A percentile compares a stretch with the other conserved stretches of the same genome.
phyloP scores from a whole-genome alignment of 2,113 vertebrate genomes.

The Misgurnus mizolepis region DNA sequence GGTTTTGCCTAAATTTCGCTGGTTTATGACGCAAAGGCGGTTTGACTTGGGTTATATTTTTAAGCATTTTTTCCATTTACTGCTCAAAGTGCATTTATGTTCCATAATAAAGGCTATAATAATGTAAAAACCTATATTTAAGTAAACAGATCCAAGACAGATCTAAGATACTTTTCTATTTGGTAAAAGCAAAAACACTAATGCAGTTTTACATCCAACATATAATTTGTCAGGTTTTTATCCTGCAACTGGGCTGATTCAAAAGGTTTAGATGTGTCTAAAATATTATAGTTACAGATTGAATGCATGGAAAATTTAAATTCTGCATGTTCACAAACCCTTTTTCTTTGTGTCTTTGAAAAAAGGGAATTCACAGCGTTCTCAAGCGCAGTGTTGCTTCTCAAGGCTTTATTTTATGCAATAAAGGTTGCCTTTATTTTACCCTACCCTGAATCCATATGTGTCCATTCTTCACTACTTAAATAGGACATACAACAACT shows the following conservation, averaged over 20 bases:
- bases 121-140: constrained; percentile 2
- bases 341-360: too few species aligned
- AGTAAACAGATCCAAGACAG: neutral
- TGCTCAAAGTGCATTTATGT: neutral
- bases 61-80: constrained; percentile 5
- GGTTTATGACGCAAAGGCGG: constrained; percentile 17
- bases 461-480: too few species aligned
- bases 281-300: neutral
- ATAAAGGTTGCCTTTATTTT: too few species aligned
- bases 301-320: neutral
- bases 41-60: constrained; percentile 7
- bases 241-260: neutral
- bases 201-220: too few species aligned
- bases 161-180: neutral
- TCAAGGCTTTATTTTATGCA: too few species aligned
- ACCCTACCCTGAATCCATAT: too few species aligned
- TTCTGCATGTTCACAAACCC: too few species aligned
- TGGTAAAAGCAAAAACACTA: too few species aligned
- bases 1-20: neutral
- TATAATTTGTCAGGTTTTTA: too few species aligned
- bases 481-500: too few species aligned
- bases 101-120: constrained; percentile 22
- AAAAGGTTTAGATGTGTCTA: neutral
- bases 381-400: too few species aligned
- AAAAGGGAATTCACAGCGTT: too few species aligned